A percentile compares a stretch with the other conserved stretches of the same genome.
phyloP scores from a whole-genome alignment of 2,113 vertebrate genomes.

The Paracanthobrama guichenoti region DNA sequence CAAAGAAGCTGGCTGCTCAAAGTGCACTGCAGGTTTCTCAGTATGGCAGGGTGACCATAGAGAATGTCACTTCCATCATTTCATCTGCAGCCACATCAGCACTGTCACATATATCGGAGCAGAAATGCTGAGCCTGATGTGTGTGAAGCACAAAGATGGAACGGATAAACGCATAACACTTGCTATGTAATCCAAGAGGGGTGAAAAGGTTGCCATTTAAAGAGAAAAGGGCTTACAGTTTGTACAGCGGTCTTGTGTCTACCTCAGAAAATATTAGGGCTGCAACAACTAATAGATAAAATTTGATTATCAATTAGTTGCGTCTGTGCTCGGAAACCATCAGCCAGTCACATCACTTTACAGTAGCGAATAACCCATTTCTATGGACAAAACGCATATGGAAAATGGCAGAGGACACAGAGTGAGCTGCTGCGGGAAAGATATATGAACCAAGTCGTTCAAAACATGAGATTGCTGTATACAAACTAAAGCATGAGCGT shows the following conservation, averaged over 20 bases:
- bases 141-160: neutral
- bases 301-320: no score
- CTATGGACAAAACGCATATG: no score
- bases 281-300: no score
- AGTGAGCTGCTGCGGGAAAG: no score
- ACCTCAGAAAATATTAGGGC: neutral
- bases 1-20: constrained; percentile 44
- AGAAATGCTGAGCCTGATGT: neutral
- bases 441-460: no score
- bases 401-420: no score
- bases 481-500: no score
- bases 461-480: no score
- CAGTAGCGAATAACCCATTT: no score
- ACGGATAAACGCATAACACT: neutral
- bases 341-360: no score
- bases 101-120: neutral
- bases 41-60: constrained; percentile 25
- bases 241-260: neutral
- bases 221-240: neutral
- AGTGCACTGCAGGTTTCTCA: constrained; percentile 8
- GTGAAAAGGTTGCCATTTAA: neutral
- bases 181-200: neutral
- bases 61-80: neutral
- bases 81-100: constrained; percentile 10
- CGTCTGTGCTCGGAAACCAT: no score